Evolutionary conservation across 35 echinoderm and acorn worm genomes (phyloP), one percentile per base, ranked within the genome.

Genomic region (Ophioderma brevispina): DNA sequence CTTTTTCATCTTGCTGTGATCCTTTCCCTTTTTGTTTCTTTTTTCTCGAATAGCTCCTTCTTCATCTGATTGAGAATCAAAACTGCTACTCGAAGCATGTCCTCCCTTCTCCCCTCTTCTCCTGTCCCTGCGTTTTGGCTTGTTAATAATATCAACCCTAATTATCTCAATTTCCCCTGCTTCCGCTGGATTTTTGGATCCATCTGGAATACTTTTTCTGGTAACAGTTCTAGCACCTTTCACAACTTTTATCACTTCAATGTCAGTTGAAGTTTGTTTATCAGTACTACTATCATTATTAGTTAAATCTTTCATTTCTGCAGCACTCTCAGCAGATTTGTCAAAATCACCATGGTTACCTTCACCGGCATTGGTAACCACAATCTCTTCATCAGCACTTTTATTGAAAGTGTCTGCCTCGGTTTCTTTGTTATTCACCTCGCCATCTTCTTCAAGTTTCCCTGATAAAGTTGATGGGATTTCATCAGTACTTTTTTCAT

Each of bases 31-130:
- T 55, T 30, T 30, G 23, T 82, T 79, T 28, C 82, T 77, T 37
- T 84, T 49, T 39, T 90, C 89, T 31, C 25, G 50, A 82, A 50
- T 77, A 33, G 64, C 31, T 23, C 80, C 89, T 84, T 84, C 80
- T 75, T 84, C 89, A 0, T 77, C 89, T 40, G 80, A 36, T 33
- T 75, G 79, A 43, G 39, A 55, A 15, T 85, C 83, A 70, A 85
- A 85, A 59, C 50, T 64, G 28, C 83, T 85, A 35, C 50, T 64
- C 0, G 83, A 85, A 18, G 19, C 83, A 37, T 64, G 83, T 34
- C 83, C n/a, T 25, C n/a, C n/a, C 59, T 25, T 70, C 3, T 70
- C 59, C 59, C 59, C 59, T 70, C n/a, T 70, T 52, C 46, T 52
- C 41, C 41, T 46, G 28, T 70, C 59, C n/a, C 23, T 70, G 10